Evolutionary conservation across 2,113 vertebrate species (phyloP).

Genomic region (Sylvietta virens): DNA sequence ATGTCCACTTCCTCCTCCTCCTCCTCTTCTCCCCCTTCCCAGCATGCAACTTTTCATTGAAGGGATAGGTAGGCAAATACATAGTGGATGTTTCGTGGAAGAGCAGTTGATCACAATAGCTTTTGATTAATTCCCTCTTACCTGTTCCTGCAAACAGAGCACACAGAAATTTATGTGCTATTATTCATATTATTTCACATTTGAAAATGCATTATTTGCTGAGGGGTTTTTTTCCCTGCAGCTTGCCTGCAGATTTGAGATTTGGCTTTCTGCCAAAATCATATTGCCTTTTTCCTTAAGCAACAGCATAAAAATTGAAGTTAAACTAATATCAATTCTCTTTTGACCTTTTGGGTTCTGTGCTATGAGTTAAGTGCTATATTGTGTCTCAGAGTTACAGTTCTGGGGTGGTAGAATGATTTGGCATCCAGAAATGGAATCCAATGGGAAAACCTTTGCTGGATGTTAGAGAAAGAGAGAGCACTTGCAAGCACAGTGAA

Average conservation of each 20-base stretch:
- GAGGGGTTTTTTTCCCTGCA: not conserved
- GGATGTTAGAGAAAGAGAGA: not conserved
- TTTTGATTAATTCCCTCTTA: conserved; percentile 14
- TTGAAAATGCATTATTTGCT: conserved; percentile 14
- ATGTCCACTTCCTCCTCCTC: not conserved
- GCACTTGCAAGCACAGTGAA: not conserved
- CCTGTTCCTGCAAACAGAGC: not conserved
- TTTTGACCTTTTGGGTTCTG: conserved; percentile 27
- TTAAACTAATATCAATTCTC: conserved; percentile 30
- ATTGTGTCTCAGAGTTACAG: not conserved
- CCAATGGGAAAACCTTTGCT: not conserved
- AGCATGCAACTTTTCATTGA: not conserved
- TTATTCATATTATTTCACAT: conserved; percentile 12
- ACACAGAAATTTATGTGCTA: not conserved
- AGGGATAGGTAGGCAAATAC: not conserved
- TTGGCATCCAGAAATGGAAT: not conserved
- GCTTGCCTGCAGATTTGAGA: conserved; percentile 4
- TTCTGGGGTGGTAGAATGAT: not conserved
- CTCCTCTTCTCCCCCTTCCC: not conserved
- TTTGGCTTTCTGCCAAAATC: conserved; percentile 16
- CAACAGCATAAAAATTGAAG: conserved; percentile 43
- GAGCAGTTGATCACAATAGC: not conserved
- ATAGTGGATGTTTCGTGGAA: not conserved
- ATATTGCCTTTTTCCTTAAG: conserved; percentile 20
- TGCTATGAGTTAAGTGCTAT: conserved; percentile 9